Percentiles rank a stretch among this genome's conserved stretches.
These are phyloP conservation scores for Anableps anableps DNA, from an alignment of 2,797 vertebrate genomes.

Conservation along the genomic window DNA sequence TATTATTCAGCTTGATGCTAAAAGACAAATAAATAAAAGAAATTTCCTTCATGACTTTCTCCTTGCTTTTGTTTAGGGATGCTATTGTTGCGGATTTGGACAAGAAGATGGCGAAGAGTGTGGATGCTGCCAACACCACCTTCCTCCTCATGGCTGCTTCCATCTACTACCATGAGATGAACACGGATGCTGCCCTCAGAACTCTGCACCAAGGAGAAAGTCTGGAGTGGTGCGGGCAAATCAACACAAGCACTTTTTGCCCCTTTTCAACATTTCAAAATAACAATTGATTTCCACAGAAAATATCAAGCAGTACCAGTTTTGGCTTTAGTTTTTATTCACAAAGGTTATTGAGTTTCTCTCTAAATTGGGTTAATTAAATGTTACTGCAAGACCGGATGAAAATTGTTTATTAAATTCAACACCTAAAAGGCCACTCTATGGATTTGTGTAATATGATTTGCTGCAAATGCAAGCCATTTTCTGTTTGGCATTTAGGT, in stretches of 20 bases:
- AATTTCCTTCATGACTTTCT: not conserved
- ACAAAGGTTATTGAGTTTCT: not conserved
- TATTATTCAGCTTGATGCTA: not conserved
- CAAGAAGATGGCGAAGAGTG: constrained; percentile 91
- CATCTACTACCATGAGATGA: constrained; percentile 89
- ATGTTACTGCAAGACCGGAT: not conserved
- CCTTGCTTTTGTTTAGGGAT: constrained; percentile 78
- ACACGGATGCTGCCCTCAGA: constrained; percentile 89
- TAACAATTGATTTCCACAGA: not conserved
- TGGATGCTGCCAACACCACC: constrained; percentile 90
- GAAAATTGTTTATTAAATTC: not conserved
- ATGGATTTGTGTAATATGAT: not conserved
- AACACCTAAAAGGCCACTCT: not conserved
- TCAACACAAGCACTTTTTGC: not conserved
- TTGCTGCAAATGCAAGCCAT: not conserved
- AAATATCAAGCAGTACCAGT: not conserved
- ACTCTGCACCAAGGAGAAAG: constrained; percentile 93
- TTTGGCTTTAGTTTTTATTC: not conserved
- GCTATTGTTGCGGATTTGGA: constrained; percentile 88
- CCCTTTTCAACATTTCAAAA: not conserved
- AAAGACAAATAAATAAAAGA: not conserved
- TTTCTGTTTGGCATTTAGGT: not conserved
- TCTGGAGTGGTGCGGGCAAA: constrained; percentile 87
- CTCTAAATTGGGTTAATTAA: not conserved
- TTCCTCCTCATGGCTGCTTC: constrained; percentile 95